phyloP scores from a whole-genome alignment of 2,113 vertebrate species.

The Mirounga angustirostris region DNA sequence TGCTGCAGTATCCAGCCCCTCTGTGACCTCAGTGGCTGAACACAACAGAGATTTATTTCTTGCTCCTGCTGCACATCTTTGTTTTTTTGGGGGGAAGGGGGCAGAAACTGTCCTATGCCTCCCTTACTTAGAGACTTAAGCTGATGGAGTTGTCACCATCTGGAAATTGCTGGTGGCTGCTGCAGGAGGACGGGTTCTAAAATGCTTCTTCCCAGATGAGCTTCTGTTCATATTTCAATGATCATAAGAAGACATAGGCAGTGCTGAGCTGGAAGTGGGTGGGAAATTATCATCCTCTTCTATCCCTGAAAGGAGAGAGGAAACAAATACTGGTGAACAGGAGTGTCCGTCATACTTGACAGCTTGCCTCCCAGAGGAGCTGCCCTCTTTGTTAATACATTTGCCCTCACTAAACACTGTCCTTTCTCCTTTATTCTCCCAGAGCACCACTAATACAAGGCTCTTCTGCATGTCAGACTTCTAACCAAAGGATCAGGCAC shows the following conservation, averaged over 20 bases:
- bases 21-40: neutral
- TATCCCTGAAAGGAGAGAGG: neutral
- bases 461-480: neutral
- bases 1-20: neutral
- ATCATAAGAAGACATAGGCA: neutral
- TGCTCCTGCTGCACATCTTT: neutral
- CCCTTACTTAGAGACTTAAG: neutral
- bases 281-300: neutral
- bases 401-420: conserved; percentile 22
- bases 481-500: conserved; percentile 6
- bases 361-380: neutral
- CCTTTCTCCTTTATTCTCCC: neutral
- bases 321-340: neutral
- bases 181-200: neutral
- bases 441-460: conserved; percentile 23
- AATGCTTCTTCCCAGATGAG: neutral
- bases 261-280: neutral
- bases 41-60: neutral
- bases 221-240: neutral
- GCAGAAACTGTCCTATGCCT: neutral
- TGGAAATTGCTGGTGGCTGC: neutral
- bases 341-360: neutral
- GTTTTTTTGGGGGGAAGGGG: neutral
- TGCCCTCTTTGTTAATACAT: conserved; percentile 2
- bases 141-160: neutral